These are phyloP conservation scores for Heliconius eleuchia DNA, from an alignment of 1,140 invertebrate species.

Conservation along the genomic window DNA sequence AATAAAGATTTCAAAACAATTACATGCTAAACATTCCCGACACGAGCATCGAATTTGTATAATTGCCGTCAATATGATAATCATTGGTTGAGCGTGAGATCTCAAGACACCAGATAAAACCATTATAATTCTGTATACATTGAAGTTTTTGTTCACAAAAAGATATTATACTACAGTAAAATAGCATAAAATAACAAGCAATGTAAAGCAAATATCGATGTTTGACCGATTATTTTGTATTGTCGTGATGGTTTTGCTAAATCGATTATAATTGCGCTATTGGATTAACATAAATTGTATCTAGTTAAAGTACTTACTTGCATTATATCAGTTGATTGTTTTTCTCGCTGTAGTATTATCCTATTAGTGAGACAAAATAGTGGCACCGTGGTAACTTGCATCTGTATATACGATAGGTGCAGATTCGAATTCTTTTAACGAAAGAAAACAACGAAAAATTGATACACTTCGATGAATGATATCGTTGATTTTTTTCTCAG, in stretches of 20 bases:
- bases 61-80: constrained; percentile 38
- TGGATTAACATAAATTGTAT: constrained; percentile 31
- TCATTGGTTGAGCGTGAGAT: constrained; percentile 16
- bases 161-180: background rate
- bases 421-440: background rate
- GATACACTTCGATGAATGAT: no score
- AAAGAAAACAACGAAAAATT: no score
- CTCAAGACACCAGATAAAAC: background rate
- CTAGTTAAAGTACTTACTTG: constrained; percentile 13
- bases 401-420: background rate
- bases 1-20: constrained; percentile 31
- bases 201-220: constrained; percentile 5
- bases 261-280: constrained; percentile 33
- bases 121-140: constrained; percentile 8
- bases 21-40: constrained; percentile 32
- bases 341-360: constrained; percentile 9
- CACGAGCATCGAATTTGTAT: constrained; percentile 33
- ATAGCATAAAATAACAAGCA: background rate
- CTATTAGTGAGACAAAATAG: background rate
- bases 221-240: constrained; percentile 1
- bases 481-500: no score
- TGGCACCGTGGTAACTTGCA: background rate
- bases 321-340: constrained; percentile 9
- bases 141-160: background rate
- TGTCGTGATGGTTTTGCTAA: constrained; percentile 23